Percentiles rank a stretch among this genome's conserved stretches.
phyloP scores from a whole-genome alignment of 2,113 vertebrate species.

The Archocentrus centrarchus region DNA sequence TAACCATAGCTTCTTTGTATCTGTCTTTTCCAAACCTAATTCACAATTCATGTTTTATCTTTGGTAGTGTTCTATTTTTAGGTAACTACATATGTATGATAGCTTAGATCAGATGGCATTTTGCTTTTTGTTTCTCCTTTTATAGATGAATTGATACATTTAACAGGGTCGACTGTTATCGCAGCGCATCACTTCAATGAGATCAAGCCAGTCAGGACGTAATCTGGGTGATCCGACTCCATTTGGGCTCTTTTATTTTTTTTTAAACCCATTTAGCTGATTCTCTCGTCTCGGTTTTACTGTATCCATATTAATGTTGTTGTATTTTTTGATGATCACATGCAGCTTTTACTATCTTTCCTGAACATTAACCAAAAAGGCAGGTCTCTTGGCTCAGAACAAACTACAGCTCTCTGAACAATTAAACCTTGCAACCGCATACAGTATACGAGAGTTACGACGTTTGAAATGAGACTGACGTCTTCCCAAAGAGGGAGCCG shows the following conservation, averaged over 20 bases:
- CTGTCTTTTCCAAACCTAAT: conserved; percentile 90
- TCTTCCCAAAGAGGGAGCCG: conserved; percentile 28
- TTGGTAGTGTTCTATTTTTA: conserved; percentile 73
- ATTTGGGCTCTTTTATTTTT: conserved; percentile 5
- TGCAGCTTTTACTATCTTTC: conserved; percentile 61
- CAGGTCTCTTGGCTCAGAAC: conserved; percentile 43
- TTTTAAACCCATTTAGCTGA: conserved; percentile 28
- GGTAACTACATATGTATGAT: conserved; percentile 71
- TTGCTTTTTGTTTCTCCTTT: conserved; percentile 56
- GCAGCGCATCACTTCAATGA: conserved; percentile 48
- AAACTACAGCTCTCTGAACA: conserved; percentile 61
- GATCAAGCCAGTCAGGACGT: conserved; percentile 30
- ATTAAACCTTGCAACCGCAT: conserved; percentile 28
- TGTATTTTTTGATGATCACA: conserved; percentile 63
- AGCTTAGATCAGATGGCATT: conserved; percentile 70
- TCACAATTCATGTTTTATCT: conserved; percentile 77
- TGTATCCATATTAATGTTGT: conserved; percentile 62
- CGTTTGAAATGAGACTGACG: background rate
- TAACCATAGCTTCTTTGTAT: conserved; percentile 76
- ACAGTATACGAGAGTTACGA: conserved; percentile 14
- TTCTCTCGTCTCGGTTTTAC: conserved; percentile 47
- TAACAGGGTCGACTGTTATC: conserved; percentile 57
- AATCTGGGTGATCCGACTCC: conserved; percentile 27
- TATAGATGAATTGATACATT: conserved; percentile 51
- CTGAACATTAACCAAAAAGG: conserved; percentile 68